Evolutionary conservation across 2,888 invertebrate genomes (phyloP), one percentile per base, ranked within the genome.

Genomic region (Watsonalla cultraria): DNA sequence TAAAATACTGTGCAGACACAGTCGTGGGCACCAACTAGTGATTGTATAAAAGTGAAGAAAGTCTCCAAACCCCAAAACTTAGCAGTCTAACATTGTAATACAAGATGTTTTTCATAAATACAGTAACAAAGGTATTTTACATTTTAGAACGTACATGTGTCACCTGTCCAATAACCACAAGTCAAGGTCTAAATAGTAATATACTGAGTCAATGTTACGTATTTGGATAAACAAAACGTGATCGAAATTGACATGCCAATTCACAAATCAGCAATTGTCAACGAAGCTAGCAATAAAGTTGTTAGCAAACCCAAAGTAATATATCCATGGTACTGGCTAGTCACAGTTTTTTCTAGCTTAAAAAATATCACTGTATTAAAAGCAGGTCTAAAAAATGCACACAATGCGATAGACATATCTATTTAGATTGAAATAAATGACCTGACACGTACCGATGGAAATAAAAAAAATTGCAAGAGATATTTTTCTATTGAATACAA

Each of bases 191-290:
- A 65, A 78, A 80, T 78, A 71, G 69, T 70, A 77, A 59, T 64
- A 53, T 58, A 64, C 66, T 78, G 80, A 80, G 66, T 82, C 81
- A 82, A 75, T 70, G 70, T 75, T 77, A 76, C 74, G 72, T 71
- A 73, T 78, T 81, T 68, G 68, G 70, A 68, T 8, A 37, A 76
- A 76, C 76, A 70, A 72, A 68, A 72, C 68, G 65, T 78, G 76
- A 80, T 77, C 76, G 69, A 74, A 77, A 75, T 70, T 65, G 65
- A 71, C 60, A 66, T 67, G 64, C 61, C 70, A 54, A 62, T 71
- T 76, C 74, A 74, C 74, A 73, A 69, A 73, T 66, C 64, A 71
- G 60, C 64, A 70, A 73, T 74, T 71, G 68, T 67, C 62, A 68
- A 71, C 73, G 70, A 72, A 66, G 8, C 37, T 37, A 8, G 37